Conservation (phyloP, 2,797 vertebrate species). For the Halcyon badia region DNA sequence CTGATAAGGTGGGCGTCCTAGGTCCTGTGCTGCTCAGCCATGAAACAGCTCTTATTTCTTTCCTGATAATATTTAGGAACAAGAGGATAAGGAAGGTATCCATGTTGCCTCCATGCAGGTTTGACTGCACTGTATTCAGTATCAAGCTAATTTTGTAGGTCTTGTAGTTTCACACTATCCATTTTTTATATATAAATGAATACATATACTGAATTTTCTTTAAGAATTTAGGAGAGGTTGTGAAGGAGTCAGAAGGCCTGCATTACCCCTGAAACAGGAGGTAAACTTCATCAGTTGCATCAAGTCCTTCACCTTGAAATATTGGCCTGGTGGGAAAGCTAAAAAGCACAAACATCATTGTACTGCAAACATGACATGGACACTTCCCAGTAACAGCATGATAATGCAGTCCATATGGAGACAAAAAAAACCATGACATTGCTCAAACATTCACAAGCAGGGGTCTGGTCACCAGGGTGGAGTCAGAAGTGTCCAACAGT, state of each 20-base stretch:
- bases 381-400: neutral
- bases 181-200: neutral
- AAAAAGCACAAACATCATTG: fast-evolving
- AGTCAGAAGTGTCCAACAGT: neutral
- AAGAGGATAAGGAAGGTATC: neutral
- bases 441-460: neutral
- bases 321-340: neutral
- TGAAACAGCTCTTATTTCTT: neutral
- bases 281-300: neutral
- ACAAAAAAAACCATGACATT: neutral
- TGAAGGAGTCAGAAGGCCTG: neutral
- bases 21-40: neutral
- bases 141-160: neutral
- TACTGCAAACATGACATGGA: fast-evolving
- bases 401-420: neutral
- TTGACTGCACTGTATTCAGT: neutral
- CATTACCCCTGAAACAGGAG: neutral
- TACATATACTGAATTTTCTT: fast-evolving
- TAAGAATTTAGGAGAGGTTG: neutral
- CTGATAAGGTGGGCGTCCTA: neutral
- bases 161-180: neutral
- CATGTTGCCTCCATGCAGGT: neutral
- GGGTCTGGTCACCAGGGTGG: fast-evolving
- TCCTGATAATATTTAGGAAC: neutral
- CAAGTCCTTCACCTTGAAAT: neutral